These are phyloP conservation scores for Tragulus kanchil DNA, from an alignment of 2,113 vertebrate species.

Conservation along the genomic window DNA sequence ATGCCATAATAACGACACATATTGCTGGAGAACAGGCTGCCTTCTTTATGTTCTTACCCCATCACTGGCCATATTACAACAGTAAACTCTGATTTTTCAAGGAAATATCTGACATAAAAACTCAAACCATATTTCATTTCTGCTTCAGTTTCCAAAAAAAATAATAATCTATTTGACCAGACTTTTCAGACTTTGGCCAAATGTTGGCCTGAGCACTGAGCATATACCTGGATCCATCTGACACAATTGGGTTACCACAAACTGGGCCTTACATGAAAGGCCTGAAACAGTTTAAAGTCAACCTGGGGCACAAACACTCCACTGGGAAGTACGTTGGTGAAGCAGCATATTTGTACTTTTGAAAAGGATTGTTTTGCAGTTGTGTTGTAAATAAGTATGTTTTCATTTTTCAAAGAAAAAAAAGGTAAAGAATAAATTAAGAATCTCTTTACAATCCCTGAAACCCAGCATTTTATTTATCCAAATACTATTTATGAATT, in stretches of 20 bases:
- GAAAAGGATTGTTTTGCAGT: neutral
- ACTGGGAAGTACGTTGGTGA: neutral
- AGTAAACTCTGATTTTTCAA: conserved; percentile 56
- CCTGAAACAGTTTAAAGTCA: conserved; percentile 28
- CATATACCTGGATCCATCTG: conserved; percentile 45
- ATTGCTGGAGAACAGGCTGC: neutral
- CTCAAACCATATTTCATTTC: conserved; percentile 58
- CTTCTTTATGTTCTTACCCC: conserved; percentile 25
- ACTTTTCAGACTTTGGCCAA: conserved; percentile 45
- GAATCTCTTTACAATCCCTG: neutral
- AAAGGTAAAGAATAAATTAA: neutral
- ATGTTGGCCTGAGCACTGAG: conserved; percentile 35
- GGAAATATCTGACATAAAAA: conserved; percentile 38
- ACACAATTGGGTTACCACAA: conserved; percentile 68
- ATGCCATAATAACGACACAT: neutral
- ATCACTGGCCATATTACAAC: conserved; percentile 33
- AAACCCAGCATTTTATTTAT: neutral
- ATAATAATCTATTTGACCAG: conserved; percentile 64
- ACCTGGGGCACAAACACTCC: neutral
- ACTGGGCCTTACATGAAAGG: neutral
- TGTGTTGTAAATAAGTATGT: neutral
- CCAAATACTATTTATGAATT: neutral
- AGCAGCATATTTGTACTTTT: neutral
- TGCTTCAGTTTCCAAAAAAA: conserved; percentile 61
- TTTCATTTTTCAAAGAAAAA: conserved; percentile 30